Base-by-base conservation (phyloP, 2,888 invertebrate genomes). In the Catonia carolina region DNA sequence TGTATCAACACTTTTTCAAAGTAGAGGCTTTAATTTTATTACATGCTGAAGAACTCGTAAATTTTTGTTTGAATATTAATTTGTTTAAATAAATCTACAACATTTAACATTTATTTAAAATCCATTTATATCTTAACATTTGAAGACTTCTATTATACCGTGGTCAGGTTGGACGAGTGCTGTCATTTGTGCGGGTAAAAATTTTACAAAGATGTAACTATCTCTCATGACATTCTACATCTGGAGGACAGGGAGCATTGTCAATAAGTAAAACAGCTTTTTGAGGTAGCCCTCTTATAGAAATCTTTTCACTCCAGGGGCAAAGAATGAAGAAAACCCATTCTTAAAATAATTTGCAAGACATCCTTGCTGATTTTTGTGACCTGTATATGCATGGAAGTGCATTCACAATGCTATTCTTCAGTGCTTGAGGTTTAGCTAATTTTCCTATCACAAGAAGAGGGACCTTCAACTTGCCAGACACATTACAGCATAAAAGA, bases 151-250 rank as follows among this genome's bases (percentile, higher is more conserved):
- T 14, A 64, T 22, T 15, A 64, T 60, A 36, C 61, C 62, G 53
- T 65, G 63, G 57, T 65, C 64, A 35, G 61, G 63, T 60, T 66
- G 61, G 14, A 54, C 52, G 27, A 64, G 53, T 27, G 60, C 53
- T 5, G 65, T 64, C 2, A 65, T 61, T 20, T 63, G 63, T 17
- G 63, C 61, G 54, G 63, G 61, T 33, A 64, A 47, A 53, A 59
- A 59, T 8, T 35, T 52, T 7, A 53, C 35, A 14, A 27, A 39
- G n/a, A 51, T 50, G 12, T 27, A 49, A 17, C 17, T 35, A 17
- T 35, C 20, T 15, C 47, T 12, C 27, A 47, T n/a, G 36, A 41
- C 12, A 18, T 48, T n/a, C 27, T 47, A 17, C 27, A 45, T 31
- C 15, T n/a, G 61, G 60, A 41, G 56, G 60, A 18, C 47, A 23